phyloP scores from a whole-genome alignment of 2,888 invertebrate genomes.

The Agrochola lychnidis region DNA sequence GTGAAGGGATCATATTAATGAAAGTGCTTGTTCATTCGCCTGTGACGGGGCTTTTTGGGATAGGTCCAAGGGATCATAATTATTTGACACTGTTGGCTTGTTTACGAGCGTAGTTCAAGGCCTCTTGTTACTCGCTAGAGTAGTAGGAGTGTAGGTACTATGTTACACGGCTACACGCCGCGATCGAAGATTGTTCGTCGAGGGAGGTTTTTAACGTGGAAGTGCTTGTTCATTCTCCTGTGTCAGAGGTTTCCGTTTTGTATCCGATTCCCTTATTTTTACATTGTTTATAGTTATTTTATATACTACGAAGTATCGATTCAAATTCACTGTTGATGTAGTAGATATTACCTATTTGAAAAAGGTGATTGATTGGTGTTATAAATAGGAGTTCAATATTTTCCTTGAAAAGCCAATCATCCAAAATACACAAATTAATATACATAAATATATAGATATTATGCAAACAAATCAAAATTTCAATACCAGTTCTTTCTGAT shows the following conservation, averaged over 20 bases:
- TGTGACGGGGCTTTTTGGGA: slow-evolving; percentile 5
- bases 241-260: neutral
- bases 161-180: slow-evolving; percentile 5
- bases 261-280: neutral
- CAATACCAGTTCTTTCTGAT: neutral
- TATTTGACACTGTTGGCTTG: slow-evolving; percentile 50
- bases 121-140: slow-evolving; percentile 1
- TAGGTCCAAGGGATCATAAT: neutral
- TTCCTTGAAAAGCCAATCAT: neutral
- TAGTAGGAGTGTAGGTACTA: slow-evolving; percentile 11
- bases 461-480: neutral
- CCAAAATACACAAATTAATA: neutral
- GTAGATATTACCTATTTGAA: neutral
- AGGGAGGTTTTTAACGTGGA: neutral
- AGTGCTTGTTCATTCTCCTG: slow-evolving; percentile 8
- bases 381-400: slow-evolving; percentile 18
- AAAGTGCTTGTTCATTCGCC: slow-evolving; percentile 18
- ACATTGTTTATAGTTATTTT: neutral
- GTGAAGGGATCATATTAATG: slow-evolving; percentile 13
- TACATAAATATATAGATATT: neutral
- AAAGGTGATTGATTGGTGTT: neutral
- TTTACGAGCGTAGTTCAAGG: slow-evolving; percentile 66
- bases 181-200: neutral
- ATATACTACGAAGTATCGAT: neutral
- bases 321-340: neutral